These are phyloP conservation scores for Jacana jacana DNA, from an alignment of 2,113 vertebrate species.

Conservation along the genomic window DNA sequence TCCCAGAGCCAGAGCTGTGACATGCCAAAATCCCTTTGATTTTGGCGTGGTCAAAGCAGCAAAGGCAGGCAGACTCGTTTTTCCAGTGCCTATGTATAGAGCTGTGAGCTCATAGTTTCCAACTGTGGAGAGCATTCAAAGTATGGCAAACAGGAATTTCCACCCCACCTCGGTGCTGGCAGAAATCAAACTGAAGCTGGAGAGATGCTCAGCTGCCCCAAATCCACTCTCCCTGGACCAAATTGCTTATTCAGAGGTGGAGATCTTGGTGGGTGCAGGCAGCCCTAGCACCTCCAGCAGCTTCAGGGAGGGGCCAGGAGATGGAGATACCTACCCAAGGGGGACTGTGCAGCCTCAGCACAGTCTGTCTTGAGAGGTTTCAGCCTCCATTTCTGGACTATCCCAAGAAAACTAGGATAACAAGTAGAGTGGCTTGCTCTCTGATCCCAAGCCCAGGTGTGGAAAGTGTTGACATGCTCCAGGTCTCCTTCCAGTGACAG, in stretches of 20 bases:
- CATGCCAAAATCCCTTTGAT: not conserved
- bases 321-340: not conserved
- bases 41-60: not conserved
- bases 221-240: not conserved
- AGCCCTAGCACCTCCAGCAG: not conserved
- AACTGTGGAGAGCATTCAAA: not conserved
- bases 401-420: not conserved
- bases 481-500: not conserved
- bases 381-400: not conserved
- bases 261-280: rapidly evolving
- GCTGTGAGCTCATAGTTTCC: not conserved
- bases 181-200: not conserved
- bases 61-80: not conserved
- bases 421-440: not conserved
- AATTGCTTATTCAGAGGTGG: not conserved
- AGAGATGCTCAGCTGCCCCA: not conserved
- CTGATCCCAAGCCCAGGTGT: not conserved
- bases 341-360: not conserved
- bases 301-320: not conserved
- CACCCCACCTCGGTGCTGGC: not conserved
- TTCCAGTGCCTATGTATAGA: constrained; percentile 29
- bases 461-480: not conserved
- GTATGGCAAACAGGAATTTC: constrained; percentile 36
- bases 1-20: not conserved
- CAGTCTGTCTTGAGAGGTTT: not conserved